Base-by-base conservation (phyloP, 2,797 vertebrate genomes). In the Sebastiscus albofasciatus region DNA sequence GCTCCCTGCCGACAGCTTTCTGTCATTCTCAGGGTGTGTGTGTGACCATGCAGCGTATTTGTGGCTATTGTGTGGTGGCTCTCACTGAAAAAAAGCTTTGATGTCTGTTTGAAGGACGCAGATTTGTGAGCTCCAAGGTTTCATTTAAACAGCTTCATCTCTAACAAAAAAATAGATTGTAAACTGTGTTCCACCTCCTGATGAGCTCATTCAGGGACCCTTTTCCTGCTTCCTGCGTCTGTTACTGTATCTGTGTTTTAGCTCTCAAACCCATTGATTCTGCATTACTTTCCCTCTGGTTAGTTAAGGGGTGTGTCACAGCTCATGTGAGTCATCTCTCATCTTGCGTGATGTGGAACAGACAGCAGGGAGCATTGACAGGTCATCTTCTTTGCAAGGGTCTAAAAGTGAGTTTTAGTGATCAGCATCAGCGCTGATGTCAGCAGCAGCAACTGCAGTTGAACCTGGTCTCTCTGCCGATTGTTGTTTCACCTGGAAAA, bases 401-500 rank as follows among this genome's bases (percentile, higher is more conserved):
- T 16, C 46, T 58, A 34, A 52, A 55, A 34, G 61, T 24, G 20
- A 60, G 31, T 61, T 69, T 75, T 24, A n/a, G 64, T 16, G 33
- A 83, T 49, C 5, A 42, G 66, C 55, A 34, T 31, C 12, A 24
- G 42, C 36, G 72, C 72, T 60, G 55, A 75, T 65, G 74, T 81
- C 66, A 83, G 67, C 72, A 76, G 68, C 27, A 59, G 29, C 14
- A 46, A 42, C 42, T 33, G 52, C n/a, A 34, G 52, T n/a, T 20
- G 13, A 83, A 66, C 46, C 71, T 59, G 58, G 59, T 77, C 27
- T 79, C 64, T 80, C 54, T 69, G 64, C 70, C 26, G 20, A 77
- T 70, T 84, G 65, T 65, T 83, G 11, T 77, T 72, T 76, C 55
- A 70, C 54, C 24, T 64, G 61, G 56, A 79, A 74, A 81, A 31